Conservation (phyloP, 2,888 invertebrate genomes). For the Scelioninae gen. 2 region DNA sequence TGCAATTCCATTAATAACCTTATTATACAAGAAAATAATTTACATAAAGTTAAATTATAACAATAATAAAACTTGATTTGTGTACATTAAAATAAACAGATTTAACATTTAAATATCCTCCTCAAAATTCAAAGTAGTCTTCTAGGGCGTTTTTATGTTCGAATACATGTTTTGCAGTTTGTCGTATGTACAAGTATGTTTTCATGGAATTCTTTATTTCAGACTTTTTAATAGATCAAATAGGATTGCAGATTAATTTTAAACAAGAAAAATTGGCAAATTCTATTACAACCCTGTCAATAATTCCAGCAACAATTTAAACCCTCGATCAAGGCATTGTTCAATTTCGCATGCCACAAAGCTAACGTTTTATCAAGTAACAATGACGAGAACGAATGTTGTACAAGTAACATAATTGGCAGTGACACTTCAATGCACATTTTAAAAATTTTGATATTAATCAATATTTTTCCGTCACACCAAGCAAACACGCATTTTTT, state of each 20-base stretch:
- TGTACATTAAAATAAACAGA: too few relatives aligned
- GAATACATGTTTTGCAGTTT: too few relatives aligned
- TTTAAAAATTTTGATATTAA: conserved; percentile 37
- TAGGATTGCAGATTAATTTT: conserved; percentile 1
- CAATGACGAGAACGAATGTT: conserved; percentile 35
- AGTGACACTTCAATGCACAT: conserved; percentile 39
- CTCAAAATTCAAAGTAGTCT: too few relatives aligned
- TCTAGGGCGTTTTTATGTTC: too few relatives aligned
- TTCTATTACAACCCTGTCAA: conserved; percentile 19
- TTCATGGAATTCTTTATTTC: too few relatives aligned
- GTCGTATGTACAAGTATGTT: too few relatives aligned
- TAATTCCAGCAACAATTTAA: conserved; percentile 22
- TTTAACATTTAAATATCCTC: too few relatives aligned
- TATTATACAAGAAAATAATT: too few relatives aligned
- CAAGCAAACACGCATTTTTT: conserved; percentile 53
- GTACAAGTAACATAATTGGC: conserved; percentile 32
- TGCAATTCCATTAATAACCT: too few relatives aligned
- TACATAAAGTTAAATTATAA: too few relatives aligned
- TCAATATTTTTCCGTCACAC: conserved; percentile 53
- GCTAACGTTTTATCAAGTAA: conserved; percentile 44
- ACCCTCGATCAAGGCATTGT: conserved; percentile 37
- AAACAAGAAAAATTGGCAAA: conserved; percentile 7
- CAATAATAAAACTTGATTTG: too few relatives aligned
- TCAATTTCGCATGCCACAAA: conserved; percentile 52
- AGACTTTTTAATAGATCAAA: background rate